These are phyloP conservation scores for Carettochelys insculpta DNA, from an alignment of 2,113 vertebrate genomes.

Conservation along the genomic window DNA sequence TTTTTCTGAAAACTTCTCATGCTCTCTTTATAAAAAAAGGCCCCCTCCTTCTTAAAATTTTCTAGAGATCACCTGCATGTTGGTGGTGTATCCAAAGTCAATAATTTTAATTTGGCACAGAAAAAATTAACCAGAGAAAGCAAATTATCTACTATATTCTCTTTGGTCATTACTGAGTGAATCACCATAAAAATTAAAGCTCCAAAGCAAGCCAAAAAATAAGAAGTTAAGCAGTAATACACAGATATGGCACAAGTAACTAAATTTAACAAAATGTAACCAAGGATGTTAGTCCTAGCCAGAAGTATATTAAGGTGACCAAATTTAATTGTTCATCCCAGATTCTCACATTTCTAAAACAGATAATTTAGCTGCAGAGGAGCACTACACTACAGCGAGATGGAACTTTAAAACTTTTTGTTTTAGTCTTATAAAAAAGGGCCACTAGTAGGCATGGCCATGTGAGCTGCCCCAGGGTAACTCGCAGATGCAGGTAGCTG, in stretches of 20 bases:
- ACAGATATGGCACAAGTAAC: background rate
- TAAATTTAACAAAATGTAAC: background rate
- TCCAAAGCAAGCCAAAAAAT: too few relatives aligned
- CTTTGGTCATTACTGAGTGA: too few relatives aligned
- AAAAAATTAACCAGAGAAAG: background rate
- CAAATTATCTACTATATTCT: background rate
- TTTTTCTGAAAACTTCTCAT: too few relatives aligned
- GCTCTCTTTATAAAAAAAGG: too few relatives aligned
- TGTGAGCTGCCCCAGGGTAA: too few relatives aligned
- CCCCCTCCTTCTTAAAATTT: background rate
- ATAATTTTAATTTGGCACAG: background rate
- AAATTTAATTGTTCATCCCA: background rate
- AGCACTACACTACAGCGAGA: too few relatives aligned
- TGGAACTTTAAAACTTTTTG: too few relatives aligned
- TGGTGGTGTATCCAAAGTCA: background rate
- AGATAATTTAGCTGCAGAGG: background rate
- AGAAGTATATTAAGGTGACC: background rate
- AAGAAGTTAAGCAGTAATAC: too few relatives aligned
- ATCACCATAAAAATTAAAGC: too few relatives aligned
- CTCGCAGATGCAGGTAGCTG: too few relatives aligned
- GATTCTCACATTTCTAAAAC: background rate
- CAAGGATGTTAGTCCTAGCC: background rate
- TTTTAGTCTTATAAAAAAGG: too few relatives aligned
- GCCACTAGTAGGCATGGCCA: too few relatives aligned
- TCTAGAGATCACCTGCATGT: background rate